Evolutionary conservation across 2,888 invertebrate species (phyloP), one percentile per base, ranked within the genome.

Genomic region (Drosophila mulleri): DNA sequence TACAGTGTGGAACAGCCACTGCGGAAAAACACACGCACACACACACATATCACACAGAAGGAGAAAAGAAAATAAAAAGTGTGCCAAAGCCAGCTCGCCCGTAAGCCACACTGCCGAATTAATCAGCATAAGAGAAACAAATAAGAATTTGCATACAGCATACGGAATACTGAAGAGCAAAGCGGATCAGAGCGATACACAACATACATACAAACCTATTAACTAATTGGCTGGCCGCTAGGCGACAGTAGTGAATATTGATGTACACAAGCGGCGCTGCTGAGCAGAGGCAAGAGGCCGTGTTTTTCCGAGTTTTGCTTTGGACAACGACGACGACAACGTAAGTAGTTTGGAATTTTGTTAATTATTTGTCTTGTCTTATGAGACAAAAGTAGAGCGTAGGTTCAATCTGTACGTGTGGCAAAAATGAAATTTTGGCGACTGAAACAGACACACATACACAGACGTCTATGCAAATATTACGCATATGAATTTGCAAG

Each of bases 271-370:
- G 44, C 61, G 72, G 72, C 69, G 83, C 48, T 65, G 47, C 42
- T 41, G 39, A 41, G 74, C 39, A 44, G 39, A 41, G 74, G 69
- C 80, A 88, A 76, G 67, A 67, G 70, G 65, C 84, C 76, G 69
- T 74, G 71, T 82, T 82, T 78, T 59, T 79, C 88, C 72, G 66
- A 87, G 69, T 84, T 79, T 70, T 48, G 88, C 89, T 82, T 76
- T 82, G 77, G 89, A 88, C 89, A 89, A 84, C 84, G 89, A 84
- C 89, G 89, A 84, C 84, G 74, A 77, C 80, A 87, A 89, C 89
- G 84, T 84, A 85, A 84, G 84, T 84, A 72, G 73, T 44, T 82
- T 84, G 76, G 76, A 79, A 79, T 84, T 84, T 76, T 72, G 52
- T 74, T 87, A 82, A 87, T 80, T 82, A 56, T 62, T 16, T 56